phyloP scores from a whole-genome alignment of 1,140 invertebrate genomes.

The Fopius arisanus region DNA sequence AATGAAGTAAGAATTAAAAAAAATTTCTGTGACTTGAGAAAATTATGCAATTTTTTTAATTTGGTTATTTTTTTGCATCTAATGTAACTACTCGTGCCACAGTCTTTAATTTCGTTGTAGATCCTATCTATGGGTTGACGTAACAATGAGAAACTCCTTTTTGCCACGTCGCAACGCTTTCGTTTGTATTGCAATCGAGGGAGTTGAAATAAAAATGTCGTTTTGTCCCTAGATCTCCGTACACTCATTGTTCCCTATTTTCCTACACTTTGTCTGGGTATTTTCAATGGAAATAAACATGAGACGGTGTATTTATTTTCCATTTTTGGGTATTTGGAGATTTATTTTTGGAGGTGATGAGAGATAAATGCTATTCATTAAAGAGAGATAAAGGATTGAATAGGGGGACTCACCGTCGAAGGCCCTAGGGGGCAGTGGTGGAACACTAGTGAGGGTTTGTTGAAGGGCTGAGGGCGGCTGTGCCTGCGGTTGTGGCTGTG shows the following conservation, averaged over 20 bases:
- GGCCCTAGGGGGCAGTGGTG: constrained; percentile 49
- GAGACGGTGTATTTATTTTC: not conserved
- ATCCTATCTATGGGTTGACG: constrained; percentile 56
- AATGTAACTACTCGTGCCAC: not conserved
- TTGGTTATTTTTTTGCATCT: not conserved
- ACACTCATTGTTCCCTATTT: not conserved
- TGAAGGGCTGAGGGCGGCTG: constrained; percentile 27
- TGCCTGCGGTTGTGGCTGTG: constrained; percentile 35
- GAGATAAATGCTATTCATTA: no score
- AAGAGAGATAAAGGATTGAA: not conserved
- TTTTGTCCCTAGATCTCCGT: constrained; percentile 22
- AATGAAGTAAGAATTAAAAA: not conserved
- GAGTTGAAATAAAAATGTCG: constrained; percentile 31
- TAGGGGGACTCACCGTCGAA: constrained; percentile 58
- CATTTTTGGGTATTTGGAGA: no score
- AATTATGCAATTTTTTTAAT: not conserved
- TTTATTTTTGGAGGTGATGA: no score
- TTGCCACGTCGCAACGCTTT: constrained; percentile 51
- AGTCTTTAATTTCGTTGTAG: constrained; percentile 47
- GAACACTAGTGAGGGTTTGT: constrained; percentile 28
- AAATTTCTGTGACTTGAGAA: not conserved
- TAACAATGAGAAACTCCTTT: constrained; percentile 61
- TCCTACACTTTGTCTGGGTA: not conserved
- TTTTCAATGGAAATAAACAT: not conserved
- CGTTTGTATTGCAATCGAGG: constrained; percentile 55